Conservation (phyloP, 2,888 invertebrate species). For the Iselma pallidipennis region DNA sequence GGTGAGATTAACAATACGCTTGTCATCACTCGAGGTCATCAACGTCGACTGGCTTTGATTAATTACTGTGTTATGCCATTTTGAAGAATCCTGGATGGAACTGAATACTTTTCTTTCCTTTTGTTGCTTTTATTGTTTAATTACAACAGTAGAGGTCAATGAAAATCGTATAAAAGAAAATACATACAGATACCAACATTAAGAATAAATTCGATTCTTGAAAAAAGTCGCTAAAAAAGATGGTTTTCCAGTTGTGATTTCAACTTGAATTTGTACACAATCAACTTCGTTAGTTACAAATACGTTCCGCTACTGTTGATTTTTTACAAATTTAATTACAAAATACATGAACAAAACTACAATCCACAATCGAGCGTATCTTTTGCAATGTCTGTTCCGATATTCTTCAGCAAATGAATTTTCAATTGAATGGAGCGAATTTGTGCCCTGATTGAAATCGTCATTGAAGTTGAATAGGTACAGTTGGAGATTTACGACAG, state of each 20-base stretch:
- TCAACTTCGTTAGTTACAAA: neutral
- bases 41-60: constrained; percentile 4
- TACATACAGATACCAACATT: too few species aligned
- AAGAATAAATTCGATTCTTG: neutral
- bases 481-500: constrained; percentile 9
- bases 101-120: neutral
- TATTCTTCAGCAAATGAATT: constrained; percentile 22
- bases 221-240: too few species aligned
- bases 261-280: too few species aligned
- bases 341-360: neutral
- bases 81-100: constrained; percentile 6
- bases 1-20: neutral
- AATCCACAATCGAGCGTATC: constrained; percentile 8
- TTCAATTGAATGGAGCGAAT: constrained; percentile 22
- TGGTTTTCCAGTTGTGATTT: neutral
- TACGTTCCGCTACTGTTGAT: neutral
- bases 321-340: neutral
- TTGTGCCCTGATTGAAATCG: constrained; percentile 21
- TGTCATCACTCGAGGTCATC: constrained; percentile 4
- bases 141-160: neutral
- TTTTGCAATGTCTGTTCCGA: constrained; percentile 12
- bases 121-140: neutral
- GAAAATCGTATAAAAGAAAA: too few species aligned
- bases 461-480: constrained; percentile 21
- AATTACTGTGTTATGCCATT: neutral